Base-by-base conservation (phyloP, 2,797 vertebrate species). In the Tarsius wallacei region DNA sequence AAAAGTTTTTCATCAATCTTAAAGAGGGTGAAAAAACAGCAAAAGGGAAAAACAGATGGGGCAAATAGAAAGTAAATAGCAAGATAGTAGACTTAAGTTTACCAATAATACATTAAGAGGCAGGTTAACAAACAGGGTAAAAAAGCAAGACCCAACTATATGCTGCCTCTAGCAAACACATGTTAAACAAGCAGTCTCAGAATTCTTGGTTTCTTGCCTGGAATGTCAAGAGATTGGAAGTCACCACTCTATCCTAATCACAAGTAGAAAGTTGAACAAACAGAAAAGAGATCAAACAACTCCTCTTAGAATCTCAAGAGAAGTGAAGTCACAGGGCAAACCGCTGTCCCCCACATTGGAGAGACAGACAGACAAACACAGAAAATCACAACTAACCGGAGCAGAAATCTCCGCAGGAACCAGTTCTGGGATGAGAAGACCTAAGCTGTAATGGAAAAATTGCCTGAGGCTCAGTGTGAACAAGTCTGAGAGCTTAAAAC, bases 41-140 rank as follows among this genome's bases (percentile, higher is more conserved):
- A 19, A 68, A 66, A 70, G 64, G 59, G 36, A 55, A 31, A 59
- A 59, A 42, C 21, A 17, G 82, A 11, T 31, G 22, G 36, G 51
- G 47, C 6, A 31, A 36, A 64, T 17, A 49, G 70, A 73, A 81
- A 49, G 64, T 14, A 81, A 64, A 57, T 31, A 77, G 51, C 19
- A 55, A 80, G 47, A 17, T 28, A 31, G 31, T 13, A 61, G 42
- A 63, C 81, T 42, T 53, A 63, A 49, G 2, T 3, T 2, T 4
- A 3, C 36, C 2, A 26, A 5, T 3, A 26, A 28, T 5, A 16
- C 24, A 3, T 73, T 42, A 47, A 47, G 81, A n/a, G 73, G 33
- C 47, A 33, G 47, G 2, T 1, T 13, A 55, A 28, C 55, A 22
- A 22, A 28, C 0, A 1, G 5, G 22, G 51, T 7, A 28, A 33